Evolutionary conservation across 2,888 invertebrate genomes (phyloP).

Genomic region (Pediacus dermestoides): DNA sequence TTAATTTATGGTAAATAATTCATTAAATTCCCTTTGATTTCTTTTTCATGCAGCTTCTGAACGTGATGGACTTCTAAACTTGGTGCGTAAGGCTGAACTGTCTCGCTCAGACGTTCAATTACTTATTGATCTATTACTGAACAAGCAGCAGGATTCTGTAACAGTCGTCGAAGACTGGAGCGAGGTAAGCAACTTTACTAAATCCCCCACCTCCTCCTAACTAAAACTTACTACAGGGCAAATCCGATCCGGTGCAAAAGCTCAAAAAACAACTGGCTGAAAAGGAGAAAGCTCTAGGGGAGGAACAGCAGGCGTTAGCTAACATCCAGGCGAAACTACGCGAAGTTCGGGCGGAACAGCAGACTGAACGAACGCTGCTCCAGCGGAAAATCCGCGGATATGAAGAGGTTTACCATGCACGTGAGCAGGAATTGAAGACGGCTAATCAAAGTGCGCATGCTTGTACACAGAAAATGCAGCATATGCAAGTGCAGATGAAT

Average conservation of each 20-base stretch:
- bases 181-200: slow-evolving; percentile 55
- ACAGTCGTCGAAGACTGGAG: slow-evolving; percentile 77
- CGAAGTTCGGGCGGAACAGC: slow-evolving; percentile 69
- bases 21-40: slow-evolving; percentile 10
- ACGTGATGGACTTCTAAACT: slow-evolving; percentile 62
- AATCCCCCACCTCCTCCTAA: neutral
- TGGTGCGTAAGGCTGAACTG: slow-evolving; percentile 74
- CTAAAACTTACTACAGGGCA: slow-evolving; percentile 56
- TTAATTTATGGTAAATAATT: slow-evolving; percentile 2
- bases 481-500: slow-evolving; percentile 60
- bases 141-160: slow-evolving; percentile 80
- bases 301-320: slow-evolving; percentile 71
- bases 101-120: slow-evolving; percentile 85
- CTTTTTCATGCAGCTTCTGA: slow-evolving; percentile 56
- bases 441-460: slow-evolving; percentile 60
- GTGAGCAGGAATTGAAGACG: slow-evolving; percentile 60
- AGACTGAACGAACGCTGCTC: slow-evolving; percentile 62
- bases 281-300: slow-evolving; percentile 72
- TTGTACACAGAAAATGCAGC: slow-evolving; percentile 56
- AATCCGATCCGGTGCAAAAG: slow-evolving; percentile 80
- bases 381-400: slow-evolving; percentile 56
- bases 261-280: slow-evolving; percentile 85
- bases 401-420: slow-evolving; percentile 54
- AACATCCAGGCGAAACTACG: slow-evolving; percentile 75
- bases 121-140: slow-evolving; percentile 82